Conservation (phyloP, 2,113 vertebrate genomes). For the Nansenia antarctica region DNA sequence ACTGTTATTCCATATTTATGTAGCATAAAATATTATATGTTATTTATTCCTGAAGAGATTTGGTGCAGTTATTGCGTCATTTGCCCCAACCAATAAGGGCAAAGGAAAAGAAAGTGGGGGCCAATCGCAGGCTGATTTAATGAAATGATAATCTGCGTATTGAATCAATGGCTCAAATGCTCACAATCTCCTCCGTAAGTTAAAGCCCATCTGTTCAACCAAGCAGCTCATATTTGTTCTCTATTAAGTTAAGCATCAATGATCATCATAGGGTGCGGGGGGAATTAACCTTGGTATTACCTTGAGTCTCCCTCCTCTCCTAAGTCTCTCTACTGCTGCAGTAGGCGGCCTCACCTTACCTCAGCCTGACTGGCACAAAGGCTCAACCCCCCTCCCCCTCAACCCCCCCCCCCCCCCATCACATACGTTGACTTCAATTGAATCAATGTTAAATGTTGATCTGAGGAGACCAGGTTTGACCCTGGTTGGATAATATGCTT, state of each 20-base stretch:
- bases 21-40: too few relatives aligned
- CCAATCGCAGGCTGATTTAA: too few relatives aligned
- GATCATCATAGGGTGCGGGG: constrained; percentile 70
- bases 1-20: too few relatives aligned
- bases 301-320: constrained; percentile 69
- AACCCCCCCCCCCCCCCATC: too few relatives aligned
- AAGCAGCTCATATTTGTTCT: constrained; percentile 76
- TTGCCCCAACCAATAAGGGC: too few relatives aligned
- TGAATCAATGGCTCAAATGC: constrained; percentile 70
- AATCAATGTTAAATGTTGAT: too few relatives aligned
- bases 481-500: neutral
- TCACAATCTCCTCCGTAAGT: too few relatives aligned
- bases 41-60: too few relatives aligned
- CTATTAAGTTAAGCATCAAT: constrained; percentile 73
- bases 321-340: constrained; percentile 54
- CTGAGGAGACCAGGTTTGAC: neutral
- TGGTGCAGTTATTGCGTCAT: too few relatives aligned
- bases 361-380: neutral
- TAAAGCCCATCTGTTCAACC: constrained; percentile 69
- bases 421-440: too few relatives aligned
- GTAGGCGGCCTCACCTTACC: constrained; percentile 2
- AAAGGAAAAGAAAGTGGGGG: too few relatives aligned
- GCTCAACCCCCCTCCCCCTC: too few relatives aligned
- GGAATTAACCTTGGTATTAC: constrained; percentile 74
- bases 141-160: constrained; percentile 66